Conservation (phyloP, 2,888 invertebrate species). For the Agrypnus murinus region DNA sequence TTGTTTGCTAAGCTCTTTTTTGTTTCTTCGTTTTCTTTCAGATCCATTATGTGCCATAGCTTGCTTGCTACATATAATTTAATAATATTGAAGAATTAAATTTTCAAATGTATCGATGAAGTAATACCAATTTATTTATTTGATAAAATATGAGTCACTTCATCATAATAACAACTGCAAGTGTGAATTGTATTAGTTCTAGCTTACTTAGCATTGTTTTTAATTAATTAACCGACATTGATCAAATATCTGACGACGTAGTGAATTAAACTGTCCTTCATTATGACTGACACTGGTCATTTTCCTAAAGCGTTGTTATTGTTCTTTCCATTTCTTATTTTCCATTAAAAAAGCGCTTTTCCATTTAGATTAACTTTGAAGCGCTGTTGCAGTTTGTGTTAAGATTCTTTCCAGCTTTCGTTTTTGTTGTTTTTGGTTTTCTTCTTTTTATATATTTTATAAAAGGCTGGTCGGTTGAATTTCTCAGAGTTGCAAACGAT, state of each 20-base stretch:
- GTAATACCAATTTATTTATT: constrained; percentile 60
- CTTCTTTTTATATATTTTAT: constrained; percentile 5
- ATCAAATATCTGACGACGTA: constrained; percentile 49
- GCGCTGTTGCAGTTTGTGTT: background rate
- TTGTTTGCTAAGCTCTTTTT: constrained; percentile 9
- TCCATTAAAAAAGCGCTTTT: no score
- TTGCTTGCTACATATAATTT: background rate
- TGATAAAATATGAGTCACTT: constrained; percentile 49
- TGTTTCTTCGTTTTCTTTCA: background rate
- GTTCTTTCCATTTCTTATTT: no score
- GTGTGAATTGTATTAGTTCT: constrained; percentile 55
- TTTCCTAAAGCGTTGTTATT: constrained; percentile 8
- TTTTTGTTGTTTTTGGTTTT: constrained; percentile 19
- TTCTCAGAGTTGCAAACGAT: constrained; percentile 27
- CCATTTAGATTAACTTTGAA: no score
- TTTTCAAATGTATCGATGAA: constrained; percentile 68
- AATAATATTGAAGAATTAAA: constrained; percentile 54
- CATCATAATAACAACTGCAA: constrained; percentile 51
- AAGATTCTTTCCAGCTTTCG: background rate
- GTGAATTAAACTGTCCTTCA: constrained; percentile 47
- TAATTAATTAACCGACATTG: constrained; percentile 51
- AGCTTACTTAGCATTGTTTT: constrained; percentile 48
- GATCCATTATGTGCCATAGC: no score
- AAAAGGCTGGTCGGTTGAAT: constrained; percentile 14
- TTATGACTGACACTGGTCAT: constrained; percentile 36